Conservation (phyloP, 2,888 invertebrate genomes). For the Nemotelus nigrinus region DNA sequence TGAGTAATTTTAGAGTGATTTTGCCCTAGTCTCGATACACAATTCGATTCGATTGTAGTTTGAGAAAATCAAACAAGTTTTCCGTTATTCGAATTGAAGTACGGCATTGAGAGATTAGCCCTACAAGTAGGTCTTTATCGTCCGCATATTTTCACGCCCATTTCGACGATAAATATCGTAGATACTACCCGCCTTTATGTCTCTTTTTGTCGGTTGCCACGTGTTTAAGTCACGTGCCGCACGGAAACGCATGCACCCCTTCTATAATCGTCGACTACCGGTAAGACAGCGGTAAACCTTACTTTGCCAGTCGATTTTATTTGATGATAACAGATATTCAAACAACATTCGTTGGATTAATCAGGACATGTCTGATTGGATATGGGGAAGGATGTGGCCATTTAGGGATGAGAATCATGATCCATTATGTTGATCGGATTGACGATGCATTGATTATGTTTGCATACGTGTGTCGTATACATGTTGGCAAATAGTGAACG, state of each 20-base stretch:
- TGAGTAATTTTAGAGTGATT: too few species aligned
- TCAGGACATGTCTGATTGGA: conserved; percentile 39
- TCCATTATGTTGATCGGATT: conserved; percentile 43
- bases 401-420: conserved; percentile 29
- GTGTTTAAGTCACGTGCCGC: conserved; percentile 26
- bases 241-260: conserved; percentile 28
- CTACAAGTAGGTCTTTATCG: conserved; percentile 47
- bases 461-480: conserved; percentile 34
- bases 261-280: conserved; percentile 35
- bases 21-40: background rate
- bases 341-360: conserved; percentile 40
- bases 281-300: conserved; percentile 15
- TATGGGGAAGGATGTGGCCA: conserved; percentile 14
- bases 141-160: conserved; percentile 63
- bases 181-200: conserved; percentile 39
- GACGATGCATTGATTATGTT: conserved; percentile 25
- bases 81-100: conserved; percentile 36
- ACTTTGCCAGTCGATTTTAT: conserved; percentile 38
- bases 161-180: conserved; percentile 54
- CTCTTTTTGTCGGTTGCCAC: conserved; percentile 33
- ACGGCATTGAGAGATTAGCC: conserved; percentile 29
- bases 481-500: conserved; percentile 23
- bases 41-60: conserved; percentile 31
- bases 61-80: conserved; percentile 42
- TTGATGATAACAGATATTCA: conserved; percentile 40